Evolutionary conservation across 1,140 invertebrate genomes (phyloP).

Genomic region (Odontomachus brunneus): DNA sequence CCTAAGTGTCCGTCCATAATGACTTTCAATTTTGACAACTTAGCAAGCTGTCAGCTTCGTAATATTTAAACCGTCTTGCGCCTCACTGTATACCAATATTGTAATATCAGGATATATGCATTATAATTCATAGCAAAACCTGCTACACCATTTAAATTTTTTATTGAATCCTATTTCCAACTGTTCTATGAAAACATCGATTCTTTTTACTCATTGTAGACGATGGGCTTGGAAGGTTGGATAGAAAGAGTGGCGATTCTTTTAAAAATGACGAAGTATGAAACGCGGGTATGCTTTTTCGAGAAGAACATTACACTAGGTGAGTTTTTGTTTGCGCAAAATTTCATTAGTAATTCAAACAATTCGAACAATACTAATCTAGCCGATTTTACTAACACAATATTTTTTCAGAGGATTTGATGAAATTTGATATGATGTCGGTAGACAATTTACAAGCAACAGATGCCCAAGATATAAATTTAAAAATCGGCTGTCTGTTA

Average conservation of each 20-base stretch:
- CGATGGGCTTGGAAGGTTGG: not conserved
- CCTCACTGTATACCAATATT: too few species aligned
- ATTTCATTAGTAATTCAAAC: not conserved
- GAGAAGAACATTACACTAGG: not conserved
- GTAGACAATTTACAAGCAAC: not conserved
- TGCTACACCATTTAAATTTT: too few species aligned
- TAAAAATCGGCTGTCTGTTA: slow-evolving; percentile 26
- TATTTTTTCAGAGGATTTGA: slow-evolving; percentile 10
- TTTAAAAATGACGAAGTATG: not conserved
- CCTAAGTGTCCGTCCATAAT: too few species aligned
- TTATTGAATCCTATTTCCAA: too few species aligned
- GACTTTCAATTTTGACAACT: too few species aligned
- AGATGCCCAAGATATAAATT: not conserved
- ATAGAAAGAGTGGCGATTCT: not conserved
- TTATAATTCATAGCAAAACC: too few species aligned
- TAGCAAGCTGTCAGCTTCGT: too few species aligned
- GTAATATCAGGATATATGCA: too few species aligned
- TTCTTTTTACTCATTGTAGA: not conserved
- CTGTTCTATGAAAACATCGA: not conserved
- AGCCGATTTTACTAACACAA: not conserved
- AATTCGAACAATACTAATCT: not conserved
- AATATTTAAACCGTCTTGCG: too few species aligned
- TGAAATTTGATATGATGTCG: not conserved
- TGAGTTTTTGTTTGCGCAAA: not conserved
- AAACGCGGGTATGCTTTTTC: slow-evolving; percentile 1